Evolutionary conservation across 2,797 vertebrate genomes (phyloP).

Genomic region (Tokudaia muenninki): DNA sequence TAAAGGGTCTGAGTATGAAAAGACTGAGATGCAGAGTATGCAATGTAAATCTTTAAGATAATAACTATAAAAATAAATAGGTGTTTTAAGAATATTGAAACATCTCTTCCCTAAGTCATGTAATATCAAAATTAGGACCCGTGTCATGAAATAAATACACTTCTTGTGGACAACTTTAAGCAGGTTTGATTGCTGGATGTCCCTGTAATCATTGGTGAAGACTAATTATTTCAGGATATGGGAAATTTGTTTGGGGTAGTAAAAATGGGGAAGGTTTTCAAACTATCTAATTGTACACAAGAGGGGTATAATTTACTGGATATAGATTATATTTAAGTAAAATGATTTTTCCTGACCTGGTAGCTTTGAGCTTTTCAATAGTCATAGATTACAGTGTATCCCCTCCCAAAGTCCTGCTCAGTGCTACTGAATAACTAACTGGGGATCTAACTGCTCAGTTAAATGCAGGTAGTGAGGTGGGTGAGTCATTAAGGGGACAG

Average conservation of each 20-base stretch:
- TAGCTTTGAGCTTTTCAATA: conserved; percentile 41
- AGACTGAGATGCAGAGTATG: not conserved
- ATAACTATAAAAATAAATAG: conserved; percentile 1
- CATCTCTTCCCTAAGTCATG: not conserved
- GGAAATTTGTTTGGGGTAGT: not conserved
- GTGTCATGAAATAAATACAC: not conserved
- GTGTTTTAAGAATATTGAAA: conserved; percentile 46
- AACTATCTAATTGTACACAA: not conserved
- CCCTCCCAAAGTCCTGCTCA: not conserved
- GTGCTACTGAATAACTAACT: not conserved
- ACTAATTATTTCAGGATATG: not conserved
- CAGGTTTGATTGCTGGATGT: not conserved
- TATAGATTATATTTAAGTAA: conserved; percentile 11
- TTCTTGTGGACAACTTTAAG: conserved; percentile 44
- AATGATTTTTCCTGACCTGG: conserved; percentile 28
- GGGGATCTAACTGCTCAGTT: not conserved
- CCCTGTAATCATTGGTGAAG: not conserved
- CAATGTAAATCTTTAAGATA: conserved; percentile 38
- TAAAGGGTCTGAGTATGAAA: conserved; percentile 23
- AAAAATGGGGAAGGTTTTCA: conserved; percentile 17
- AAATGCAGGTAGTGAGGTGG: not conserved
- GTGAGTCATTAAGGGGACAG: not conserved
- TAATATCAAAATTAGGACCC: conserved; percentile 44
- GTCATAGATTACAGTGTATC: not conserved
- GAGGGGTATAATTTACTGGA: conserved; percentile 45